Percentiles rank a stretch among this genome's conserved stretches.
Conservation (phyloP, 1,140 invertebrate species). For the Acarapis woodi region DNA sequence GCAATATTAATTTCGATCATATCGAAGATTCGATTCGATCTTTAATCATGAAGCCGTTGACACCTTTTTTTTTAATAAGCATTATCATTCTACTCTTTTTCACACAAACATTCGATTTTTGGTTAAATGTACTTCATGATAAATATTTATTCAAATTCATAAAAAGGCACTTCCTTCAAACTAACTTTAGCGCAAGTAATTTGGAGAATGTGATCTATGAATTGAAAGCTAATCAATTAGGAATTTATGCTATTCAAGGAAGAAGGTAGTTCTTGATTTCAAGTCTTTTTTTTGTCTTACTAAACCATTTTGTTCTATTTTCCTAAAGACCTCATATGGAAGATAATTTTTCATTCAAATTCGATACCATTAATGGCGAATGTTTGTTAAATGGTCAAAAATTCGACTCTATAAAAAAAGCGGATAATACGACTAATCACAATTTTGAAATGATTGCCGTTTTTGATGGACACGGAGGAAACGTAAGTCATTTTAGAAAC, state of each 20-base stretch:
- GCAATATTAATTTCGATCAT: no score
- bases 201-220: conserved; percentile 37
- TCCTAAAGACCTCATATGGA: conserved; percentile 80
- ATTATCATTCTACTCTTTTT: no score
- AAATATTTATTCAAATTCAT: background rate
- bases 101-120: conserved; percentile 7
- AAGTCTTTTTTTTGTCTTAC: no score
- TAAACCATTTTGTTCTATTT: no score
- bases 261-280: no score
- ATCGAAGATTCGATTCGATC: no score
- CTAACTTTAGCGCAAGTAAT: background rate
- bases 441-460: conserved; percentile 58
- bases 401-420: no score
- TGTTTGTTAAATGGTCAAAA: background rate
- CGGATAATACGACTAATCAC: conserved; percentile 25
- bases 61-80: no score
- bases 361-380: background rate
- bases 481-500: conserved; percentile 23
- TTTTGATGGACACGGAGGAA: conserved; percentile 80
- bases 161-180: background rate
- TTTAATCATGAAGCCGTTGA: no score
- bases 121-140: conserved; percentile 4
- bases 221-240: conserved; percentile 33
- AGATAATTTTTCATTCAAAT: conserved; percentile 38
- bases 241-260: conserved; percentile 63